Evolutionary conservation across 2,888 invertebrate species (phyloP).

Genomic region (Euclidia mi): DNA sequence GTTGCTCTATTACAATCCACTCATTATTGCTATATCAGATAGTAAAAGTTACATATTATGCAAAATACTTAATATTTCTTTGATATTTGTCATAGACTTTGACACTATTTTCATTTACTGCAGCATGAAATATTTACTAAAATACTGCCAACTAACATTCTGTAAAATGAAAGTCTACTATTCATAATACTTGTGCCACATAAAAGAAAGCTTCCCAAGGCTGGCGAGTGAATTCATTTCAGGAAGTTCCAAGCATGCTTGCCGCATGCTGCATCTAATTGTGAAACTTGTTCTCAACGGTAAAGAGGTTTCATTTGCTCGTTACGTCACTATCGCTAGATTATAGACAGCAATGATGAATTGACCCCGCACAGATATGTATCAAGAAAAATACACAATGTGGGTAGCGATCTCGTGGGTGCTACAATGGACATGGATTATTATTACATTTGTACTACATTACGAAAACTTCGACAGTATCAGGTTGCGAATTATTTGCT

Average conservation of each 20-base stretch:
- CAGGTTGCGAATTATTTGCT: conserved; percentile 34
- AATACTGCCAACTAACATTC: background rate
- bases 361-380: conserved; percentile 44
- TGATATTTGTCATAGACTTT: too few species aligned
- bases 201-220: conserved; percentile 47
- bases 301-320: conserved; percentile 30
- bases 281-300: conserved; percentile 32
- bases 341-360: conserved; percentile 52
- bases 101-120: too few species aligned
- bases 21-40: too few species aligned
- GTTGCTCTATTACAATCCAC: too few species aligned
- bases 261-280: conserved; percentile 38
- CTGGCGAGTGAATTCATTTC: conserved; percentile 34
- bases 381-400: conserved; percentile 45
- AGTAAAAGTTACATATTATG: too few species aligned
- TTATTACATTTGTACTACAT: conserved; percentile 36
- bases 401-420: conserved; percentile 38
- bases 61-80: too few species aligned
- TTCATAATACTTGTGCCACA: conserved; percentile 29
- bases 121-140: too few species aligned
- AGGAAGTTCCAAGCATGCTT: conserved; percentile 50
- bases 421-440: conserved; percentile 44
- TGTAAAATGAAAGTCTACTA: conserved; percentile 7
- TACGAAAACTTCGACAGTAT: conserved; percentile 29
- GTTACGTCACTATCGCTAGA: conserved; percentile 42